Conservation (phyloP, 2,888 invertebrate genomes). For the Synergus laeviventris region DNA sequence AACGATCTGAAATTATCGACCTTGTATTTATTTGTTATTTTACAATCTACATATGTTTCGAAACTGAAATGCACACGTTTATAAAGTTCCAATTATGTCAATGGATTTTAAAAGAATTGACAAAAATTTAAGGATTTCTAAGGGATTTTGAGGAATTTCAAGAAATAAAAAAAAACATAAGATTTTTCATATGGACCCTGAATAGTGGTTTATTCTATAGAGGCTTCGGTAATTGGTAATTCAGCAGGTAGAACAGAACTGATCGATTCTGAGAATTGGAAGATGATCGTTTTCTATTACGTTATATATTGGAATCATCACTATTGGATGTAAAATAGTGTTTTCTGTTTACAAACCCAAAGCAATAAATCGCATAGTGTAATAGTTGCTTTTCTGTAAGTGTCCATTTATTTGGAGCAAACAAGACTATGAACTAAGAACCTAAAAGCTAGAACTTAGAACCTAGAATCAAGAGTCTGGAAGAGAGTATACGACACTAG, state of each 20-base stretch:
- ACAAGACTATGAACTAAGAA: neutral
- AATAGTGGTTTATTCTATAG: neutral
- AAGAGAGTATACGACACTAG: neutral
- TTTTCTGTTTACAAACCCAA: neutral
- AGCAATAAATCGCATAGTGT: conserved; percentile 14
- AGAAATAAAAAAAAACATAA: too few species aligned
- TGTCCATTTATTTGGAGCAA: neutral
- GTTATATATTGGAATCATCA: neutral
- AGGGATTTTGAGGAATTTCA: too few species aligned
- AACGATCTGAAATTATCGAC: conserved; percentile 1
- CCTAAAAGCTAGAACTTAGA: neutral
- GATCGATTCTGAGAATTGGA: conserved; percentile 16
- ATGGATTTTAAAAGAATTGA: too few species aligned
- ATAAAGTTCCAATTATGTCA: too few species aligned
- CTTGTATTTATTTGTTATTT: conserved; percentile 10
- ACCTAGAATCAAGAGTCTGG: too few species aligned
- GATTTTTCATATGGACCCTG: too few species aligned
- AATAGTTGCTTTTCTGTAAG: conserved; percentile 10
- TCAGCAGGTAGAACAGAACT: conserved; percentile 9
- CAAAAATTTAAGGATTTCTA: too few species aligned
- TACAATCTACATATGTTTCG: conserved; percentile 7
- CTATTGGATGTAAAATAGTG: conserved; percentile 20
- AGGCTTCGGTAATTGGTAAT: neutral
- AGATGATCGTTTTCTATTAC: conserved; percentile 25
- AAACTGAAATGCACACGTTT: neutral